Evolutionary conservation across 2,888 invertebrate species (phyloP), one percentile per base, ranked within the genome.

Genomic region (Strigamia crassipes): DNA sequence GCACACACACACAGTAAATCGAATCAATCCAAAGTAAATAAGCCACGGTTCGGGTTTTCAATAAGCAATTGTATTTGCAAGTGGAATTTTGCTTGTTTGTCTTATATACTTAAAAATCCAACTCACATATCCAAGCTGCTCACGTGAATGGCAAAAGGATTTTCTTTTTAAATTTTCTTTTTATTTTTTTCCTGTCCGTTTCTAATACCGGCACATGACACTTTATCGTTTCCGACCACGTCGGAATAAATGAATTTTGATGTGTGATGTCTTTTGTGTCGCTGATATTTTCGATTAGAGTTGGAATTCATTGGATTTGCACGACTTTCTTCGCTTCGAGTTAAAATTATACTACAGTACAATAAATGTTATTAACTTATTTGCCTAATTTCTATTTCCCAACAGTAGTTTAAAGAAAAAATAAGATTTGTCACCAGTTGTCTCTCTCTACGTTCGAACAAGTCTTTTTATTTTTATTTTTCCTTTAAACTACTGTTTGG

Each of bases 161-260:
- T 27, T 27, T 27, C 3, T 27, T 27, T 27, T 27, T 2, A 27
- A 27, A 27, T 2, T n/a, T 13, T 4, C n/a, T n/a, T 51, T 51
- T 51, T 13, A 13, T 56, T 9, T 18, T 21, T 38, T 38, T 10
- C 38, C 56, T 18, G 9, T 56, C 18, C 18, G 8, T 9, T 56
- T 9, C 9, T 56, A 18, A 18, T 56, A 56, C 18, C n/a, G 56
- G 56, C 56, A 56, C 56, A 56, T 8, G 56, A 21, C 56, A 56
- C 18, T 56, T 56, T 56, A 56, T 56, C 56, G 21, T 56, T 56
- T 4, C 56, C 56, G n/a, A 56, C 56, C 56, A 56, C 56, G 56
- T 18, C 21, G 56, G 56, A 56, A 56, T 56, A 56, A 56, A 56
- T 56, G 56, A 56, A 56, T 56, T 56, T 56, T 56, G 56, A 56